Evolutionary conservation across 1,140 invertebrate genomes (phyloP).

Genomic region (Drosophila nigromelanica): DNA sequence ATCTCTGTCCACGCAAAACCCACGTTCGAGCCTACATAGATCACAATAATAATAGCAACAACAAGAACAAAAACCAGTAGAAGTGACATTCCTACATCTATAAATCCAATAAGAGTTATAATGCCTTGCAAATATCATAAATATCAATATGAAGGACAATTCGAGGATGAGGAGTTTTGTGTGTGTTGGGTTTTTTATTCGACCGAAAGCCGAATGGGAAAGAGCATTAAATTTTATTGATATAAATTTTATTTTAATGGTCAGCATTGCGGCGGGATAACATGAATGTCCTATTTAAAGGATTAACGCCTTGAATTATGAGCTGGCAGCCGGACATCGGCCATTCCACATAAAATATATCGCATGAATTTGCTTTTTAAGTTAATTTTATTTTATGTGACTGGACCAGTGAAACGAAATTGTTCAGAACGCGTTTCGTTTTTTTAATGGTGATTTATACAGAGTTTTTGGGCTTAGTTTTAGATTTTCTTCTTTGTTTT

Average conservation of each 20-base stretch:
- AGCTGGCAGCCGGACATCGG: constrained; percentile 44
- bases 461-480: background rate
- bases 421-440: constrained; percentile 61
- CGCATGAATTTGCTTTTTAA: constrained; percentile 78
- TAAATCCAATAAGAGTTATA: constrained; percentile 76
- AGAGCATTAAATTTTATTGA: constrained; percentile 69
- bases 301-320: constrained; percentile 79
- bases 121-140: constrained; percentile 79
- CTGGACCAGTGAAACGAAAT: constrained; percentile 1
- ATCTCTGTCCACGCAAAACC: no score
- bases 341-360: constrained; percentile 71
- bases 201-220: constrained; percentile 6
- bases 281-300: constrained; percentile 83
- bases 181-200: constrained; percentile 25
- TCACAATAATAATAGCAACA: constrained; percentile 40
- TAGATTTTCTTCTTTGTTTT: no score
- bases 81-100: constrained; percentile 30
- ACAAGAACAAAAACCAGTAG: background rate
- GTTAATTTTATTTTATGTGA: constrained; percentile 82
- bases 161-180: constrained; percentile 9
- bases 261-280: constrained; percentile 69
- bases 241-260: constrained; percentile 83
- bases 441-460: constrained; percentile 81
- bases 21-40: constrained; percentile 28
- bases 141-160: constrained; percentile 75